A percentile compares a stretch with the other conserved stretches of the same genome.
These are phyloP conservation scores for Parnassius smintheus DNA, from an alignment of 2,888 invertebrate genomes.

Conservation along the genomic window DNA sequence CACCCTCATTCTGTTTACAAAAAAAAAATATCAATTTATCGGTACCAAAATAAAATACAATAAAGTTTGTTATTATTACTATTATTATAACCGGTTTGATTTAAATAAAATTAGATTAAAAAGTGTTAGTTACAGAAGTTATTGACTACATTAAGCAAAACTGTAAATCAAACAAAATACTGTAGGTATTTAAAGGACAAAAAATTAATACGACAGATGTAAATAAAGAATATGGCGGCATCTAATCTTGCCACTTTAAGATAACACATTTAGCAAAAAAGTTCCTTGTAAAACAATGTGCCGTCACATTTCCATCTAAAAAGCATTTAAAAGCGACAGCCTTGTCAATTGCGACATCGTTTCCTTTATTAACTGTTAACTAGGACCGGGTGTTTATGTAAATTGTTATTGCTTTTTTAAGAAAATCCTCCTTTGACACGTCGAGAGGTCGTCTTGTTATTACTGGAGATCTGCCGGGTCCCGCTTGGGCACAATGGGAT, in stretches of 20 bases:
- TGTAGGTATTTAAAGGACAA: too few species aligned
- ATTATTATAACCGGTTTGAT: too few species aligned
- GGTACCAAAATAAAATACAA: too few species aligned
- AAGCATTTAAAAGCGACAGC: conserved; percentile 64
- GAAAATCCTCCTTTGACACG: conserved; percentile 77
- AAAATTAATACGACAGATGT: too few species aligned
- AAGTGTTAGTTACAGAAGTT: too few species aligned
- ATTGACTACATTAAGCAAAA: too few species aligned
- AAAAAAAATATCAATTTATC: too few species aligned
- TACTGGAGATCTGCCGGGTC: conserved; percentile 59
- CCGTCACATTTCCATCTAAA: conserved; percentile 73
- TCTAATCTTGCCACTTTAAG: conserved; percentile 38
- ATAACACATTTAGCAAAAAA: conserved; percentile 41
- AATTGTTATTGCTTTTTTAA: conserved; percentile 81
- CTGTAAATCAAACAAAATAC: too few species aligned
- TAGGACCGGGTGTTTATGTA: conserved; percentile 79
- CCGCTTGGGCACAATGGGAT: conserved; percentile 78
- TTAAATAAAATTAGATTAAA: too few species aligned
- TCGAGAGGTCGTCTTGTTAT: conserved; percentile 68
- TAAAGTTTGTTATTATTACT: too few species aligned
- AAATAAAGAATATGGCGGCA: conserved; percentile 30
- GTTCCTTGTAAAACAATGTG: conserved; percentile 70
- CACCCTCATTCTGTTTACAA: too few species aligned
- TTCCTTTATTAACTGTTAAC: conserved; percentile 80
- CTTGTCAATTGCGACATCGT: conserved; percentile 75